Evolutionary conservation across 2,888 invertebrate genomes (phyloP).

Genomic region (Phyllotreta striolata): DNA sequence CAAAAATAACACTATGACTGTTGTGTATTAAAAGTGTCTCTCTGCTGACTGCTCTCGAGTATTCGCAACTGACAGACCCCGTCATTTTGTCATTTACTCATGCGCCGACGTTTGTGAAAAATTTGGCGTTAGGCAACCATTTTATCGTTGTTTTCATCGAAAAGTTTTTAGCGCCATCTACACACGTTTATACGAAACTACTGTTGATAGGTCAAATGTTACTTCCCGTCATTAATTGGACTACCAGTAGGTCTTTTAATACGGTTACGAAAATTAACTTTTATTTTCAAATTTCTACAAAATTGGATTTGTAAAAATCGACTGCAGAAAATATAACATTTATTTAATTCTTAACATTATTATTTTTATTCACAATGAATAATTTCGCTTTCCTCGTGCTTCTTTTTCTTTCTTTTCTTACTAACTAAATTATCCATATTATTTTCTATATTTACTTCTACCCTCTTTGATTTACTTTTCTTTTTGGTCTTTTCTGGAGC

Average conservation of each 20-base stretch:
- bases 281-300: no score
- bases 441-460: neutral
- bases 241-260: no score
- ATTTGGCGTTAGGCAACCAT: conserved; percentile 26
- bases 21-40: conserved; percentile 40
- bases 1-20: conserved; percentile 43
- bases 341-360: neutral
- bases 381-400: neutral
- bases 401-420: conserved; percentile 7
- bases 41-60: conserved; percentile 31
- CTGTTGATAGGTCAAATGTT: neutral
- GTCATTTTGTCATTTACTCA: conserved; percentile 36
- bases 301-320: no score
- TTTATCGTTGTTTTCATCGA: conserved; percentile 18
- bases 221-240: no score
- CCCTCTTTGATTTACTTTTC: neutral
- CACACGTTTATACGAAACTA: neutral
- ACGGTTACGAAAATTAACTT: no score
- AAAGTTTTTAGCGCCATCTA: conserved; percentile 6
- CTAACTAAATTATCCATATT: neutral
- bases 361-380: neutral
- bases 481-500: neutral
- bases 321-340: neutral
- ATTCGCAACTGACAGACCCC: conserved; percentile 41
- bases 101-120: conserved; percentile 27